Evolutionary conservation across 2,797 vertebrate species (phyloP).

Genomic region (Aplochiton taeniatus): DNA sequence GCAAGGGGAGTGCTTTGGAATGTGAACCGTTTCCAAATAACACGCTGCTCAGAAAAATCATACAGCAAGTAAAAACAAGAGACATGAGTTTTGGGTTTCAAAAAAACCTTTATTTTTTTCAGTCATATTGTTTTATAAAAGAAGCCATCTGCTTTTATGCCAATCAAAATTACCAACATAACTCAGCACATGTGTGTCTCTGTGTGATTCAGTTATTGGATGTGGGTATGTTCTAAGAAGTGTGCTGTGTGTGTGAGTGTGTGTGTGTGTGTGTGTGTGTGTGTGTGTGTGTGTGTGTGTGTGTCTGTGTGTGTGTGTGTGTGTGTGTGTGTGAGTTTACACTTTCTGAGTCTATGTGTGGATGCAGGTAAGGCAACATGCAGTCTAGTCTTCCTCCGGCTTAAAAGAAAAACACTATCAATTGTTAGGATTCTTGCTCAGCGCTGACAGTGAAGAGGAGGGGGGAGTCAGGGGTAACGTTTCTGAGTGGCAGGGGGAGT

Average conservation of each 20-base stretch:
- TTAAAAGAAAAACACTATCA: slow-evolving; percentile 21
- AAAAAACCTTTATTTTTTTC: slow-evolving; percentile 42
- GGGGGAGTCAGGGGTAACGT: slow-evolving; percentile 10
- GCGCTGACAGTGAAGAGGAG: slow-evolving; percentile 20
- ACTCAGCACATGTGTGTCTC: neutral
- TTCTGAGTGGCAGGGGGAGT: slow-evolving; percentile 13
- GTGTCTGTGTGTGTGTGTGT: slow-evolving; percentile 12
- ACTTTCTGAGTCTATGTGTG: neutral
- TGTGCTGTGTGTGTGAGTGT: slow-evolving; percentile 3
- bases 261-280: slow-evolving; percentile 2
- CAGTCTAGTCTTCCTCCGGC: slow-evolving; percentile 26
- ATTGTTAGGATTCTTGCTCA: slow-evolving; percentile 20
- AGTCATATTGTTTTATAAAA: slow-evolving; percentile 48
- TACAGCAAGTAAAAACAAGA: too few species aligned
- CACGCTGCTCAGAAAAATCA: too few species aligned
- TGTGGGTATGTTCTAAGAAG: neutral
- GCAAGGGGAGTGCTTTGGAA: too few species aligned
- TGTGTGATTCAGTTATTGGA: neutral
- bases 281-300: slow-evolving; percentile 6
- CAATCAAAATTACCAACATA: slow-evolving; percentile 20
- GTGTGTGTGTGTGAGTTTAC: slow-evolving; percentile 1
- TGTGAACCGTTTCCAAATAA: too few species aligned
- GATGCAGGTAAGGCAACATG: slow-evolving; percentile 45
- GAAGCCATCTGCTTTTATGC: slow-evolving; percentile 35
- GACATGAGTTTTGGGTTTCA: slow-evolving; percentile 37